phyloP scores from a whole-genome alignment of 2,888 invertebrate species.

The Latheticus oryzae region DNA sequence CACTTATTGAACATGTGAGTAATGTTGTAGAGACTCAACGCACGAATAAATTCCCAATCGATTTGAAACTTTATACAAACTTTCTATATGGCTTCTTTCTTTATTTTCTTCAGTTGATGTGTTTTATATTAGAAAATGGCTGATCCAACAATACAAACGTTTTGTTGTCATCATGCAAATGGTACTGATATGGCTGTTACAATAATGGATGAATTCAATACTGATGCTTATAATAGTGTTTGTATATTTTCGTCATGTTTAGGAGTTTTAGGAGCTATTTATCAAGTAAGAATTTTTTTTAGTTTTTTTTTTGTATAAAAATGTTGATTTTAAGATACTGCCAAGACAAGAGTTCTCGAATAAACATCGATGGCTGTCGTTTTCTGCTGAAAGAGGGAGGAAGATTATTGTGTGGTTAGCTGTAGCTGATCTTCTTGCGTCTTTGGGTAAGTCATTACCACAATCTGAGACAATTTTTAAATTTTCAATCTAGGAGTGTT shows the following conservation, averaged over 20 bases:
- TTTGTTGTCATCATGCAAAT: constrained; percentile 78
- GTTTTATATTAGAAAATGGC: constrained; percentile 69
- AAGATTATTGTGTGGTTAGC: constrained; percentile 83
- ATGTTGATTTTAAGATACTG: constrained; percentile 68
- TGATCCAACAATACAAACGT: constrained; percentile 86
- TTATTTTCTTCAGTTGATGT: neutral
- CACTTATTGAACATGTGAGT: constrained; percentile 13
- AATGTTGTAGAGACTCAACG: neutral
- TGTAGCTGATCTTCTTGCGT: constrained; percentile 81
- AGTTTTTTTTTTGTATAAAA: neutral
- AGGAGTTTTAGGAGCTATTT: constrained; percentile 80
- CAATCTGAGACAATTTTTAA: constrained; percentile 1
- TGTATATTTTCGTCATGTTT: constrained; percentile 79
- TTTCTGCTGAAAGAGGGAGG: constrained; percentile 74
- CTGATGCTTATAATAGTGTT: constrained; percentile 78
- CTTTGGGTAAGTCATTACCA: constrained; percentile 71
- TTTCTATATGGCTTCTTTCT: constrained; percentile 28
- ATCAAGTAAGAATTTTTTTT: constrained; percentile 72
- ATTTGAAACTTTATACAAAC: constrained; percentile 7
- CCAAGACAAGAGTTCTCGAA: constrained; percentile 70
- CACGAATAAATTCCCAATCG: constrained; percentile 1
- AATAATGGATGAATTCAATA: constrained; percentile 80
- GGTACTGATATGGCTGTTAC: constrained; percentile 73
- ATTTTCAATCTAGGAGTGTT: constrained; percentile 72
- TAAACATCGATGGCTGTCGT: constrained; percentile 69